Conservation (phyloP, 1,140 invertebrate genomes). For the Paraescarpia echinospica region DNA sequence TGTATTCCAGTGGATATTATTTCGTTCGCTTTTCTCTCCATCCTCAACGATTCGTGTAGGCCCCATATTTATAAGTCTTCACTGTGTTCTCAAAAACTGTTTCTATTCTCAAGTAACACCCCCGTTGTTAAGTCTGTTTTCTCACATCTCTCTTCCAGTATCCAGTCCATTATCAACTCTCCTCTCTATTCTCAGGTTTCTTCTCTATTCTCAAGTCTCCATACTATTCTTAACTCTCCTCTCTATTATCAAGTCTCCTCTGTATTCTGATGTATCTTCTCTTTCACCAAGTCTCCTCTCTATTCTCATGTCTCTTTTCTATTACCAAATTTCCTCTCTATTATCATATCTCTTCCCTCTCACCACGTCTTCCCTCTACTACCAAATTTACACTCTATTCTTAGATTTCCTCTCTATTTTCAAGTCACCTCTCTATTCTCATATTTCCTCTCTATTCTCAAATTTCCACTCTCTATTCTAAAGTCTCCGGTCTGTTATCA, state of each 20-base stretch:
- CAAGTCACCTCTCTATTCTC: not conserved
- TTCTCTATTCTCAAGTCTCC: not conserved
- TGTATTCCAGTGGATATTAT: no score
- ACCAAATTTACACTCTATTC: not conserved
- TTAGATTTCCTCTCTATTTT: not conserved
- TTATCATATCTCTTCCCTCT: not conserved
- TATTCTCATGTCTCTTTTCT: not conserved
- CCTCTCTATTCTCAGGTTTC: not conserved
- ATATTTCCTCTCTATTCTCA: not conserved
- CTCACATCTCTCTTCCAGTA: not conserved
- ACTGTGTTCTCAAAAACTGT: not conserved
- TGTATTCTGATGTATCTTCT: not conserved
- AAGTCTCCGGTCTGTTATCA: not conserved
- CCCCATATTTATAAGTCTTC: not conserved
- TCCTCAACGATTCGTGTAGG: no score
- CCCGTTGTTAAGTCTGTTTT: not conserved
- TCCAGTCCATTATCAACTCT: not conserved
- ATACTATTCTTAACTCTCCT: no score
- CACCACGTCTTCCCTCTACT: not conserved
- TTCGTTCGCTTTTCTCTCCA: no score
- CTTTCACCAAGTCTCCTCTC: not conserved
- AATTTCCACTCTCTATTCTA: not conserved
- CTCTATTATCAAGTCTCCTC: not conserved
- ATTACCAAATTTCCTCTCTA: not conserved
- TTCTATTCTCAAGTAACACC: not conserved